Percentiles rank a stretch among this genome's conserved stretches.
Evolutionary conservation across 2,888 invertebrate species (phyloP).

Genomic region (Latrodectus elegans): DNA sequence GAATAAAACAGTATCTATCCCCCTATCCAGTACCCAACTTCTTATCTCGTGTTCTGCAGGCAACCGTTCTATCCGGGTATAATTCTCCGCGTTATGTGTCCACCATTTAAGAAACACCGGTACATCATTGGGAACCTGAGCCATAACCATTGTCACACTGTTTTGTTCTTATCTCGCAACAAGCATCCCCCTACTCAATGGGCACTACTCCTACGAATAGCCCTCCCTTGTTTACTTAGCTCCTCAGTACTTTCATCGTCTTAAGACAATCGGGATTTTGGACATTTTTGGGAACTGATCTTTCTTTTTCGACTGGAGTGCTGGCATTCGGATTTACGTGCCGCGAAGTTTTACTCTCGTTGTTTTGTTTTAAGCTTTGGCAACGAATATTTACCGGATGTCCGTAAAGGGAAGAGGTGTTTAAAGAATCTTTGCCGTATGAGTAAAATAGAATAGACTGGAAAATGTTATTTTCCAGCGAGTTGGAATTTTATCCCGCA

Average conservation of each 20-base stretch:
- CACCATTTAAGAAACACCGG: constrained; percentile 55
- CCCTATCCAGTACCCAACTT: constrained; percentile 4
- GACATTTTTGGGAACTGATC: background rate
- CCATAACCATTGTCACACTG: constrained; percentile 59
- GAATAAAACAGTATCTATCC: constrained; percentile 8
- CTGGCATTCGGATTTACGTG: background rate
- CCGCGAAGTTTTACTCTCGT: background rate
- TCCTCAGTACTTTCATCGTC: background rate
- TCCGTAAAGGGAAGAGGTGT: no score
- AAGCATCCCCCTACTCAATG: constrained; percentile 11
- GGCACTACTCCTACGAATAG: background rate
- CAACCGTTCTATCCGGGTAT: constrained; percentile 44
- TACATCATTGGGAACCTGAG: constrained; percentile 57
- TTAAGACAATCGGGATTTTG: background rate
- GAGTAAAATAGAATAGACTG: no score
- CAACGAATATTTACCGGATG: background rate
- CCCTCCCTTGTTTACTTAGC: constrained; percentile 28
- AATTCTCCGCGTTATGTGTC: constrained; percentile 58
- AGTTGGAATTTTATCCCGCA: no score
- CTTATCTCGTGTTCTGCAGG: constrained; percentile 56
- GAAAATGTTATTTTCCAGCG: no score
- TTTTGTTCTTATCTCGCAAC: constrained; percentile 37
- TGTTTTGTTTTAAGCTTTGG: background rate
- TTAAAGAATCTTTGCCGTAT: no score
- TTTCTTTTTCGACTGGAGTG: background rate